Conservation (phyloP, 2,113 vertebrate species). For the Siniperca knerii region DNA sequence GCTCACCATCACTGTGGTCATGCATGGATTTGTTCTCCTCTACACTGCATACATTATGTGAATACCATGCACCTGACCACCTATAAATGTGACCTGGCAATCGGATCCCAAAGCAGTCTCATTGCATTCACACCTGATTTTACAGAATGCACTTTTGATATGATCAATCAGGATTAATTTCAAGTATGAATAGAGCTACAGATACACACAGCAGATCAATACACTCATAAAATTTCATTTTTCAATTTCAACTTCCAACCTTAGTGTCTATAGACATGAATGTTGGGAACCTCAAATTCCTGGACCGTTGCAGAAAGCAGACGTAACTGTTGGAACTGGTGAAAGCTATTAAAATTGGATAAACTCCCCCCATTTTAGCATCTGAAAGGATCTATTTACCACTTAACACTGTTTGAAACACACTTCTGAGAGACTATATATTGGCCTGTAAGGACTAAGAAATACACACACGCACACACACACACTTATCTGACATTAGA, state of each 20-base stretch:
- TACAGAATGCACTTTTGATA: not conserved
- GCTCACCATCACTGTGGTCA: not conserved
- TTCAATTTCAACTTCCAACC: not conserved
- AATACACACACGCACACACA: slow-evolving; percentile 59
- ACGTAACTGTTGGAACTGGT: not conserved
- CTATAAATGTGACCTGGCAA: not conserved
- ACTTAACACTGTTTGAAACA: slow-evolving; percentile 44
- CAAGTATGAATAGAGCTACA: not conserved
- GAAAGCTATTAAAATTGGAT: slow-evolving; percentile 12
- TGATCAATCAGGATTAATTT: not conserved
- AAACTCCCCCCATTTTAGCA: slow-evolving; percentile 21
- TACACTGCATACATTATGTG: not conserved
- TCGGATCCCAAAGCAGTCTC: not conserved
- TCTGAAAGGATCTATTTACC: slow-evolving; percentile 30
- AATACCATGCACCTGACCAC: not conserved
- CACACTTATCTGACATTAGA: slow-evolving; percentile 52
- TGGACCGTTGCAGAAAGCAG: slow-evolving; percentile 6
- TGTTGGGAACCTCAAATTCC: not conserved
- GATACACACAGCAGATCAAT: not conserved
- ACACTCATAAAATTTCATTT: not conserved
- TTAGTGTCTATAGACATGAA: not conserved
- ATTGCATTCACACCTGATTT: not conserved
- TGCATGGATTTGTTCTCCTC: not conserved
- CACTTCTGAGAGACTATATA: slow-evolving; percentile 49
- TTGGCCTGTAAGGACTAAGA: slow-evolving; percentile 22